Evolutionary conservation across 2,888 invertebrate species (phyloP), one percentile per base, ranked within the genome.

Genomic region (Conops quadrifasciatus): DNA sequence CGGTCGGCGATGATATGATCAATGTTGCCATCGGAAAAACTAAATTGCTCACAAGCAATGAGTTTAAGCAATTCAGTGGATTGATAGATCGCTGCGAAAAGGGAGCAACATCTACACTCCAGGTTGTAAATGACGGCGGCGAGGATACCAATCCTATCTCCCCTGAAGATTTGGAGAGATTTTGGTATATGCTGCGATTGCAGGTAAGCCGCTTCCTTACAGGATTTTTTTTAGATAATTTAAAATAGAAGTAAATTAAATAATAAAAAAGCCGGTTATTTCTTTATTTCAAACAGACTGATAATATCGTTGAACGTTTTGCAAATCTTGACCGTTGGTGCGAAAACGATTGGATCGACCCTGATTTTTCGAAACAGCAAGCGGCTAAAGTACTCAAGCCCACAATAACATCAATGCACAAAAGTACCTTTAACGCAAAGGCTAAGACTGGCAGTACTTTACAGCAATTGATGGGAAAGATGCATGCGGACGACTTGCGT

Each of bases 11-110:
- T 4, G 88, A 89, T 75, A 85, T 88, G 81, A 90, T 94, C 24
- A 88, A 91, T 79, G 90, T 91, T 30, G 90, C 92, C 0, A 88
- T 92, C 70, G 94, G 94, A 0, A 93, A 94, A 84, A 92, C 93
- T 0, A 89, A 89, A 72, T 85, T 94, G n/a, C 85, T 94, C 4
- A 88, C 91, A 1, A 88, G 86, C 15, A 91, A 93, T 79, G 94
- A 94, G 80, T 91, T 94, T 76, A 87, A 90, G 79, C 92, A 93
- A 81, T 94, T 94, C 80, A 85, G 87, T 47, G 87, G 87, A 21
- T 83, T 92, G 2, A 91, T 88, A 21, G 82, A 86, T 63, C 79
- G 82, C 0, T 86, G 80, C 75, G 85, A 85, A 53, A 72, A 78
- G 0, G 78, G 80, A 0, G 80, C 77, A 0, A 78, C 70, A 0